Conservation (phyloP, 2,888 invertebrate species). For the Taphrorychus bicolor region DNA sequence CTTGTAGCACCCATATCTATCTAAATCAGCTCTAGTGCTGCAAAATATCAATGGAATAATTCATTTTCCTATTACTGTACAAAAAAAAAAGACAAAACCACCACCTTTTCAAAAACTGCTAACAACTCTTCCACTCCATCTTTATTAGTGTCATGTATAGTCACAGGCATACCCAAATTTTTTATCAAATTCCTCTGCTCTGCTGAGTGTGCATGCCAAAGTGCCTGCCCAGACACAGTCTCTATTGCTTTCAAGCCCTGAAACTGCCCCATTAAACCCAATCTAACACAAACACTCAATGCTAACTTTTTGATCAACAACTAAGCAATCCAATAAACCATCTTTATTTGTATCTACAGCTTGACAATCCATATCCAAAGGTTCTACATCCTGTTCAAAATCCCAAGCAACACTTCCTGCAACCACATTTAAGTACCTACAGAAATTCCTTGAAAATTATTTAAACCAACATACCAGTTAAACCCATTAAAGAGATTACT, state of each 20-base stretch:
- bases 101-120: slow-evolving; percentile 61
- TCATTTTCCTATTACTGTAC: neutral
- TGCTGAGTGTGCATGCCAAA: slow-evolving; percentile 67
- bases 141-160: slow-evolving; percentile 75
- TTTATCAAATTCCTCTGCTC: slow-evolving; percentile 64
- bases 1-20: no score
- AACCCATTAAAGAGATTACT: slow-evolving; percentile 44
- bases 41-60: no score
- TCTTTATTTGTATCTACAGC: slow-evolving; percentile 76
- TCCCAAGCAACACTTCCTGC: slow-evolving; percentile 76
- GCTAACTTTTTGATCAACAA: slow-evolving; percentile 68
- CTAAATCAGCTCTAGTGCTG: no score
- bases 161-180: slow-evolving; percentile 72
- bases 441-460: neutral
- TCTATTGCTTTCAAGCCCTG: slow-evolving; percentile 69
- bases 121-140: slow-evolving; percentile 76
- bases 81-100: neutral
- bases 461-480: slow-evolving; percentile 52
- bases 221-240: slow-evolving; percentile 66
- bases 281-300: neutral
- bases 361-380: slow-evolving; percentile 76
- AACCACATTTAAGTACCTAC: neutral
- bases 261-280: slow-evolving; percentile 1
- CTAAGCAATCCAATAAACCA: slow-evolving; percentile 76
- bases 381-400: slow-evolving; percentile 71